Evolutionary conservation across 1,140 invertebrate genomes (phyloP).

Genomic region (Platyscapa corneri): DNA sequence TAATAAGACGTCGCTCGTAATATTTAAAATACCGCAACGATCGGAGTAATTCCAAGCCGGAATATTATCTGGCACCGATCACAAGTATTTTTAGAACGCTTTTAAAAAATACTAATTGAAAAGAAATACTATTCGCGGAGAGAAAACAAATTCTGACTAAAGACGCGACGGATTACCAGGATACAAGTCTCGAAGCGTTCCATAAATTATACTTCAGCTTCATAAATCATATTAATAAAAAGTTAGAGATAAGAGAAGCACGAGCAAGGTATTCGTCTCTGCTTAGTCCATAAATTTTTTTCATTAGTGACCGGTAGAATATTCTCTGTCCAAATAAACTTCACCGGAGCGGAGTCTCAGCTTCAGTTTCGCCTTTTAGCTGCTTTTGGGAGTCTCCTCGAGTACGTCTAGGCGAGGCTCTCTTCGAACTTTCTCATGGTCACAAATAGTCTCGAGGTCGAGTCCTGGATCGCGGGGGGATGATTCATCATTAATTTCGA

Average conservation of each 20-base stretch:
- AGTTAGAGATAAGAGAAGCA: neutral
- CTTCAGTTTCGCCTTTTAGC: neutral
- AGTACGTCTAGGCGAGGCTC: slow-evolving; percentile 42
- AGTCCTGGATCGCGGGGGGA: slow-evolving; percentile 51
- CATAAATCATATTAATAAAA: slow-evolving; percentile 22
- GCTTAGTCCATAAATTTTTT: slow-evolving; percentile 28
- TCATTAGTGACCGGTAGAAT: neutral
- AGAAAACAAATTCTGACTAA: neutral
- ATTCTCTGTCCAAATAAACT: slow-evolving; percentile 8
- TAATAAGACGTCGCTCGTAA: no score
- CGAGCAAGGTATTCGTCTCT: neutral
- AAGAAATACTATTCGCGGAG: no score
- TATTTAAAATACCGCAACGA: no score
- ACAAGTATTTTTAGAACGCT: no score
- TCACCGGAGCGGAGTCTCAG: neutral
- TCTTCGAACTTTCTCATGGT: slow-evolving; percentile 48
- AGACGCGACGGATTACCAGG: neutral
- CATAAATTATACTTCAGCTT: neutral
- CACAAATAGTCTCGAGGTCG: slow-evolving; percentile 46
- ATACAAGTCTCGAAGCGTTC: neutral
- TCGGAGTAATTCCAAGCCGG: no score
- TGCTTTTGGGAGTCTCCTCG: slow-evolving; percentile 32
- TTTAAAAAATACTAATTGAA: no score
- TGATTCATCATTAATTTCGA: slow-evolving; percentile 70
- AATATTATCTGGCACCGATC: no score